Evolutionary conservation across 2,113 vertebrate genomes (phyloP).

Genomic region (Calyptommatus sinebrachiatus): DNA sequence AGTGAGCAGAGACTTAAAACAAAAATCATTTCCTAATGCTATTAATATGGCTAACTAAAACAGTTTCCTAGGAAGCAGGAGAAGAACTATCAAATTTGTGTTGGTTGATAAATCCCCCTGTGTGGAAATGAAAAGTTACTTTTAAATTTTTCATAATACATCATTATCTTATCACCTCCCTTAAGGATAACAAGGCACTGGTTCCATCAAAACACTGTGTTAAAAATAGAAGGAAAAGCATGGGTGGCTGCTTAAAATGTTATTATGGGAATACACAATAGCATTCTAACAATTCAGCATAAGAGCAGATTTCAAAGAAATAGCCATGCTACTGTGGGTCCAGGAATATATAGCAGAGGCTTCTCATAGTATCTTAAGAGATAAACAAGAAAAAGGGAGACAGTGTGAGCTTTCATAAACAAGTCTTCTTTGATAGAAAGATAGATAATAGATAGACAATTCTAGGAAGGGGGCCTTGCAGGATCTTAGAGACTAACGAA

Average conservation of each 20-base stretch:
- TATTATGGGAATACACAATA: slow-evolving; percentile 30
- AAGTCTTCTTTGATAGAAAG: no score
- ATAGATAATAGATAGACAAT: no score
- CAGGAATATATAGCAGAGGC: no score
- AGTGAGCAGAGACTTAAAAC: neutral
- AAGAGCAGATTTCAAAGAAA: no score
- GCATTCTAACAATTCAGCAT: neutral
- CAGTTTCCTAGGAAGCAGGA: slow-evolving; percentile 15
- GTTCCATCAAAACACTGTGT: slow-evolving; percentile 23
- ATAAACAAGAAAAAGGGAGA: no score
- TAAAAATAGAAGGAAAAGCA: slow-evolving; percentile 24
- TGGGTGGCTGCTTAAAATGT: slow-evolving; percentile 20
- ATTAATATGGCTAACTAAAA: slow-evolving; percentile 28
- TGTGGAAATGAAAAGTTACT: slow-evolving; percentile 20
- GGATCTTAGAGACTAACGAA: no score
- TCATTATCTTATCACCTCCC: slow-evolving; percentile 25
- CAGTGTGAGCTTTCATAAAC: no score
- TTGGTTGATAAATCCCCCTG: slow-evolving; percentile 25
- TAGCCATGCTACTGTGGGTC: no score
- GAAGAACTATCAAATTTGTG: slow-evolving; percentile 33
- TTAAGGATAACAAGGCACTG: slow-evolving; percentile 16
- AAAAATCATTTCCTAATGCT: slow-evolving; percentile 20
- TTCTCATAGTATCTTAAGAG: no score
- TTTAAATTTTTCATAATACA: slow-evolving; percentile 25
- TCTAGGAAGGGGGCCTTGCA: no score